Evolutionary conservation across 2,113 vertebrate genomes (phyloP).

Genomic region (Mormyrus lacerda): DNA sequence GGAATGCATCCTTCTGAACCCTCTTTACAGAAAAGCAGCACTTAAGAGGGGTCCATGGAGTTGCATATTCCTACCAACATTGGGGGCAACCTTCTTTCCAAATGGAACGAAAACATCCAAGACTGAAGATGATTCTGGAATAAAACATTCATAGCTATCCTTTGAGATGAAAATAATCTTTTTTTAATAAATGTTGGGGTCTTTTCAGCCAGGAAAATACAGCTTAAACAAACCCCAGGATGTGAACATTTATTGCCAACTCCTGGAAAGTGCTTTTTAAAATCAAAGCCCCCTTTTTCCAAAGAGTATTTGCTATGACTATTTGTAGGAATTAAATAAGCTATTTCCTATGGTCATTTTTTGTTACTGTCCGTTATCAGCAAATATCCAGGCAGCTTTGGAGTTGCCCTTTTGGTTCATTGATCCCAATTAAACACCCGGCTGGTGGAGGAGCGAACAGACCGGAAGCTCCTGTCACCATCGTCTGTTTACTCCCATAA

Average conservation of each 20-base stretch:
- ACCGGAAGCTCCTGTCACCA: not conserved
- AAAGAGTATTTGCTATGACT: not conserved
- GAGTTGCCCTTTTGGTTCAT: not conserved
- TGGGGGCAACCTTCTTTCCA: not conserved
- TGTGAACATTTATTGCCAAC: slow-evolving; percentile 11
- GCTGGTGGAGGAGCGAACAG: not conserved
- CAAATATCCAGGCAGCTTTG: not conserved
- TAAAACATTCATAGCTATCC: not conserved
- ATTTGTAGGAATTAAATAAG: slow-evolving; percentile 11
- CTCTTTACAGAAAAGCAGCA: not conserved
- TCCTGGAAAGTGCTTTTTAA: slow-evolving; percentile 13
- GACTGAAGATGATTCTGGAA: not conserved
- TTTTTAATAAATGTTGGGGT: slow-evolving; percentile 6
- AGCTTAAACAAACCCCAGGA: not conserved
- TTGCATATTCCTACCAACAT: not conserved
- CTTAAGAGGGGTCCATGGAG: not conserved
- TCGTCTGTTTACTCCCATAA: not conserved
- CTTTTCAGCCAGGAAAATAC: not conserved
- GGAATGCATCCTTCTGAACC: not conserved
- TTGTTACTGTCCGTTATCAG: slow-evolving; percentile 3
- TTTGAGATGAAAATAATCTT: slow-evolving; percentile 9
- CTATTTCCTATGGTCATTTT: not conserved
- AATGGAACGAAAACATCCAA: not conserved
- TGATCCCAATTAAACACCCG: slow-evolving; percentile 12
- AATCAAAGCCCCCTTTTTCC: slow-evolving; percentile 17